Percentiles rank a stretch among this genome's conserved stretches.
Evolutionary conservation across 2,113 vertebrate genomes (phyloP).

Genomic region (Nothobranchius furzeri): DNA sequence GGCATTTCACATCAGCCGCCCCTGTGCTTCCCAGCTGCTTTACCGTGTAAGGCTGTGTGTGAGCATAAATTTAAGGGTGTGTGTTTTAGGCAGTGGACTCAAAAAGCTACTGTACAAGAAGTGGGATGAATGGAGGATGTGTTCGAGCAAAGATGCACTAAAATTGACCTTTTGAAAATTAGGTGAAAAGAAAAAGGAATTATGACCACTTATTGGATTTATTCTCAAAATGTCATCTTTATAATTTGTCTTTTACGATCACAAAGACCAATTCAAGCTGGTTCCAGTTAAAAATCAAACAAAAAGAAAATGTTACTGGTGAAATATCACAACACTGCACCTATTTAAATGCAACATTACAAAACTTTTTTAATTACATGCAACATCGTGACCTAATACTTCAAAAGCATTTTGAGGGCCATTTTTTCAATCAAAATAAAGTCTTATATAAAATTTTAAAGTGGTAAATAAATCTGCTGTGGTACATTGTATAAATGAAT

Average conservation of each 20-base stretch:
- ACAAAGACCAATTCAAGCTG: not conserved
- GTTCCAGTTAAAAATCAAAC: not conserved
- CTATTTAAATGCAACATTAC: no score
- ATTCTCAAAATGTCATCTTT: not conserved
- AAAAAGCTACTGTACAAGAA: constrained; percentile 19
- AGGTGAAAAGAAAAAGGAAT: not conserved
- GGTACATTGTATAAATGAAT: no score
- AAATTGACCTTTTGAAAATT: constrained; percentile 1
- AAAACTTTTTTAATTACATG: no score
- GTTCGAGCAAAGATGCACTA: not conserved
- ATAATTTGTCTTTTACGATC: not conserved
- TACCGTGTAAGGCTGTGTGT: constrained; percentile 24
- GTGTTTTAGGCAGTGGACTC: constrained; percentile 24
- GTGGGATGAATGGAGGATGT: constrained; percentile 10
- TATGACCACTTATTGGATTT: not conserved
- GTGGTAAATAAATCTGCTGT: no score
- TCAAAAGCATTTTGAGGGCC: no score
- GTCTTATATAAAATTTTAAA: no score
- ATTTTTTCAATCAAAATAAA: no score
- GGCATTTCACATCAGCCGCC: constrained; percentile 56
- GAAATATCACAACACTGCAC: not conserved
- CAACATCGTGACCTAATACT: no score
- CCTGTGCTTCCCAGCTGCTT: constrained; percentile 59
- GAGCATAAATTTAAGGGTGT: constrained; percentile 35
- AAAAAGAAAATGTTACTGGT: not conserved